phyloP scores from a whole-genome alignment of 2,797 vertebrate genomes.

The Gallinago nigripennis region DNA sequence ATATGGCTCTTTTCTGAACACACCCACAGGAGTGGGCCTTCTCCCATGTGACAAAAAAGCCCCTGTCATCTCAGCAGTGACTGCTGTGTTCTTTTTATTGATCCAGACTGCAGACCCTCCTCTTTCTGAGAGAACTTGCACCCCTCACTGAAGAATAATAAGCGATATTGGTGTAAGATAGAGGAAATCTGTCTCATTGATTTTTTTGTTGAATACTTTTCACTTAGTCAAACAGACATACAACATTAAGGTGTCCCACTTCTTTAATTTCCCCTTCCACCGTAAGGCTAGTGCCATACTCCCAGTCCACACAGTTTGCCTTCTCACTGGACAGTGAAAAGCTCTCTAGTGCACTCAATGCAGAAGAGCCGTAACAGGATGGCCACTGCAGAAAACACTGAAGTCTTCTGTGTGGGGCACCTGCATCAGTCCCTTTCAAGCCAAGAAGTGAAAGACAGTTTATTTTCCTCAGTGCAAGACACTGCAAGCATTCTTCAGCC shows the following conservation, averaged over 20 bases:
- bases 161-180: too few relatives aligned
- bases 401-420: neutral
- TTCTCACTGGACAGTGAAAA: neutral
- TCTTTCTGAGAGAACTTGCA: neutral
- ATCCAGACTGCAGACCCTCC: neutral
- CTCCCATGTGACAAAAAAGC: neutral
- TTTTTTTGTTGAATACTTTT: neutral
- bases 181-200: neutral
- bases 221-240: neutral
- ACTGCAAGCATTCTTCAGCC: neutral
- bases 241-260: neutral
- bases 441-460: neutral
- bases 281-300: neutral
- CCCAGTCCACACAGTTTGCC: neutral
- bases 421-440: neutral
- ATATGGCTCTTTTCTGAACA: neutral
- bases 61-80: accelerated
- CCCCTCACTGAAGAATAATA: neutral
- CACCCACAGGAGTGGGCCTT: neutral
- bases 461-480: neutral
- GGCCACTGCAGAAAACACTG: neutral
- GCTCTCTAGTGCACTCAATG: too few relatives aligned
- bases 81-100: neutral
- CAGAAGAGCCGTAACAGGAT: neutral
- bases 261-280: neutral